Evolutionary conservation across 1,140 invertebrate genomes (phyloP).

Genomic region (Drosophila bifasciata): DNA sequence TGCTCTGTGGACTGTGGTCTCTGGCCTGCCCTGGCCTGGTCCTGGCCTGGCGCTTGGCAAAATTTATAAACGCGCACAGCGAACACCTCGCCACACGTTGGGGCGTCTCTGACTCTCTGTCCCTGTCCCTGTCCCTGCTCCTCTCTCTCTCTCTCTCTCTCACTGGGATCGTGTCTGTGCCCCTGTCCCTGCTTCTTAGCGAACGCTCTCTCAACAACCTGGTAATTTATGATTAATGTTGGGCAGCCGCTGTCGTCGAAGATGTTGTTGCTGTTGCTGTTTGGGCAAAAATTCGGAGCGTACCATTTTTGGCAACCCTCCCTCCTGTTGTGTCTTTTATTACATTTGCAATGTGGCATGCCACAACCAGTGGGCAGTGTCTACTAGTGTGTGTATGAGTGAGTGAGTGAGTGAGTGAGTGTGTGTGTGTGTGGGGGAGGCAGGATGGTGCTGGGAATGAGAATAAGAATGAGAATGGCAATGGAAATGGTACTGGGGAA

Average conservation of each 20-base stretch:
- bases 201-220: conserved; percentile 67
- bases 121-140: background rate
- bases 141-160: conserved; percentile 5
- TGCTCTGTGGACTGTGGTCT: background rate
- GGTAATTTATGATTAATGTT: conserved; percentile 83
- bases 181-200: background rate
- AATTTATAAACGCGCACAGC: conserved; percentile 79
- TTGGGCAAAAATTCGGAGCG: conserved; percentile 51
- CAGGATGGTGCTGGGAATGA: conserved; percentile 2
- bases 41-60: conserved; percentile 71
- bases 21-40: conserved; percentile 6
- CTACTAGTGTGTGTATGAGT: conserved; percentile 8
- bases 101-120: conserved; percentile 58
- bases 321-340: conserved; percentile 77
- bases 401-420: background rate
- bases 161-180: conserved; percentile 7
- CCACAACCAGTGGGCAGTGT: conserved; percentile 1
- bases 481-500: conserved; percentile 3
- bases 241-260: conserved; percentile 57
- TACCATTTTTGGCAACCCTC: conserved; percentile 80
- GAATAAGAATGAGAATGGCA: background rate
- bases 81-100: conserved; percentile 80
- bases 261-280: conserved; percentile 40
- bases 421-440: conserved; percentile 1
- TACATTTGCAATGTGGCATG: conserved; percentile 47